Base-by-base conservation (phyloP, 2,888 invertebrate species). In the Idaea aversata region DNA sequence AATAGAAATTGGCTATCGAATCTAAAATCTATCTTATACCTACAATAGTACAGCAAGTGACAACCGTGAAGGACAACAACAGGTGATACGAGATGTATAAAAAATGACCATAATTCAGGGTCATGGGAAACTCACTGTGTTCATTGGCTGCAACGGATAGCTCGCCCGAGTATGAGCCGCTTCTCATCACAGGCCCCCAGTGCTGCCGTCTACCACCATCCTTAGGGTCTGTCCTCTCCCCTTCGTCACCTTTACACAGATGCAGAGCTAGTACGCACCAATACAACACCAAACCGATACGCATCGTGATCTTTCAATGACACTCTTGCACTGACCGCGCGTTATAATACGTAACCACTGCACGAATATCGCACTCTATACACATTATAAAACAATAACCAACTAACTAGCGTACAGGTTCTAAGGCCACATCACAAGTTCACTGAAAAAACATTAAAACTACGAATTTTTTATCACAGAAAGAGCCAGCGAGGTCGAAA, bases 221-320 rank as follows among this genome's bases (percentile, higher is more conserved):
- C 71, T 82, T 86, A 75, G 84, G 76, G 69, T 93, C 93, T 86
- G 89, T 90, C 85, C 85, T 90, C 76, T 91, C 91, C 75, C 84
- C 87, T 86, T 92, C 92, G 73, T 92, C 88, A 70, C 86, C 91
- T 86, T 88, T 88, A 79, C 91, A 90, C 80, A 92, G 78, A 85
- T 92, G 91, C 83, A 92, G 83, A 80, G 86, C 89, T 79, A 90
- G 88, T 84, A 93, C 89, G 88, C 91, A 93, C 91, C 91, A 92
- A 88, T 91, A 93, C 74, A 93, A 85, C 83, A 91, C 85, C 82
- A 91, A 85, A 88, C 88, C 89, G 87, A 92, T 86, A 90, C 91
- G 92, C 93, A 93, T 93, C 85, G 89, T 93, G 88, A 90, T 87
- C 83, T 84, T 77, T 83, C 84, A 86, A 89, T 90, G 86, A 88